Percentiles rank a stretch among this genome's conserved stretches.
Conservation (phyloP, 2,888 invertebrate genomes). For the Ypsolopha scabrella region DNA sequence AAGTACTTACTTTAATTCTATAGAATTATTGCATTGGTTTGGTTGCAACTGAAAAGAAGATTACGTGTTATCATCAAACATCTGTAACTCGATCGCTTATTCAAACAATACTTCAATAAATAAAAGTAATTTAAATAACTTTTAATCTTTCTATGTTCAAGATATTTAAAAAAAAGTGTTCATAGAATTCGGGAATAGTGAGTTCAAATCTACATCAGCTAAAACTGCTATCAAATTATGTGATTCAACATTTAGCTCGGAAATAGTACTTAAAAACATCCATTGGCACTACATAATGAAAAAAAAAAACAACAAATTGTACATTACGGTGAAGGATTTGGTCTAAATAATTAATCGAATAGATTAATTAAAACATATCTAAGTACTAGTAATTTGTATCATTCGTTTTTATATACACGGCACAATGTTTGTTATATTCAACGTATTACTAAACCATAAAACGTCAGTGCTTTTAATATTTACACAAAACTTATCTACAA, state of each 20-base stretch:
- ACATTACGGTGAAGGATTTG: constrained; percentile 62
- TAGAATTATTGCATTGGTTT: too few relatives aligned
- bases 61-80: too few relatives aligned
- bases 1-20: too few relatives aligned
- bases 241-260: constrained; percentile 23
- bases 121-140: too few relatives aligned
- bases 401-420: constrained; percentile 56
- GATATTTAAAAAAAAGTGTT: too few relatives aligned
- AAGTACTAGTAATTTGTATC: constrained; percentile 31
- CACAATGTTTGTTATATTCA: constrained; percentile 20
- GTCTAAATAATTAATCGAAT: constrained; percentile 25
- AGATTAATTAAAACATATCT: neutral
- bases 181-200: too few relatives aligned
- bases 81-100: too few relatives aligned
- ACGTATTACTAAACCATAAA: neutral
- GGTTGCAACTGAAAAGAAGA: too few relatives aligned
- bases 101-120: too few relatives aligned
- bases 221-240: too few relatives aligned
- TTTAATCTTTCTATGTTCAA: too few relatives aligned
- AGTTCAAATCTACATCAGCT: too few relatives aligned
- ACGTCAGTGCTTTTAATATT: constrained; percentile 50
- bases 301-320: constrained; percentile 44
- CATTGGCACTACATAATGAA: constrained; percentile 49
- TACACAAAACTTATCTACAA: constrained; percentile 47
- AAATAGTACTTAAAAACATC: constrained; percentile 27